These are phyloP conservation scores for Pomacea canaliculata DNA, from an alignment of 2,888 invertebrate genomes.

Conservation along the genomic window DNA sequence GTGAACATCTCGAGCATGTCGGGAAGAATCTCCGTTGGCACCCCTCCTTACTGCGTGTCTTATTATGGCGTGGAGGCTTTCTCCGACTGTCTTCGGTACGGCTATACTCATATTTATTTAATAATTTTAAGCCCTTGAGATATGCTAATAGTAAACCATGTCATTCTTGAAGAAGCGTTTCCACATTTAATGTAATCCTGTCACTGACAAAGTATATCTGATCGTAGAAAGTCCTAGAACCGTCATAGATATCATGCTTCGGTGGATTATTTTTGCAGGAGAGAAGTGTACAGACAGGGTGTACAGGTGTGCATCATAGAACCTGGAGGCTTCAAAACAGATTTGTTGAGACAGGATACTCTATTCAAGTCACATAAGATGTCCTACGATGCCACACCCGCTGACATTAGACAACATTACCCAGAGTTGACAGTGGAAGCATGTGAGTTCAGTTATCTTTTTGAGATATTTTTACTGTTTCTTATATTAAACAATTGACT, in stretches of 20 bases:
- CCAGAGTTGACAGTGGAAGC: neutral
- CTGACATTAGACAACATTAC: conserved; percentile 6
- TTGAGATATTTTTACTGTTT: too few species aligned
- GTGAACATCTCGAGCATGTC: conserved; percentile 55
- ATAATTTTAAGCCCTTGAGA: too few species aligned
- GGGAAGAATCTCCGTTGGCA: conserved; percentile 41
- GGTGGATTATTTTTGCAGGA: conserved; percentile 4
- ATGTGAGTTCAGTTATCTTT: neutral
- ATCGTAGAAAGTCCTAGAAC: too few species aligned
- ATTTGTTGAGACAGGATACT: neutral
- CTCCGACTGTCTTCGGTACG: conserved; percentile 54
- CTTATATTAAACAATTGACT: too few species aligned
- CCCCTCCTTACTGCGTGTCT: conserved; percentile 51
- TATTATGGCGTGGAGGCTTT: conserved; percentile 58
- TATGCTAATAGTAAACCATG: too few species aligned
- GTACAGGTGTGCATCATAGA: conserved; percentile 24
- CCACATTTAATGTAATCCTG: too few species aligned
- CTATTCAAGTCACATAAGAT: neutral
- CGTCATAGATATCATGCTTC: too few species aligned
- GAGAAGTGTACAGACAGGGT: conserved; percentile 12
- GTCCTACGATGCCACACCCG: neutral
- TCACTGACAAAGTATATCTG: too few species aligned
- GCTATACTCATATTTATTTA: too few species aligned
- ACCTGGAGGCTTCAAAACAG: conserved; percentile 23
- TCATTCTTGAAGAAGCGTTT: too few species aligned